Evolutionary conservation across 2,797 vertebrate species (phyloP).

Genomic region (Meda fulgida): DNA sequence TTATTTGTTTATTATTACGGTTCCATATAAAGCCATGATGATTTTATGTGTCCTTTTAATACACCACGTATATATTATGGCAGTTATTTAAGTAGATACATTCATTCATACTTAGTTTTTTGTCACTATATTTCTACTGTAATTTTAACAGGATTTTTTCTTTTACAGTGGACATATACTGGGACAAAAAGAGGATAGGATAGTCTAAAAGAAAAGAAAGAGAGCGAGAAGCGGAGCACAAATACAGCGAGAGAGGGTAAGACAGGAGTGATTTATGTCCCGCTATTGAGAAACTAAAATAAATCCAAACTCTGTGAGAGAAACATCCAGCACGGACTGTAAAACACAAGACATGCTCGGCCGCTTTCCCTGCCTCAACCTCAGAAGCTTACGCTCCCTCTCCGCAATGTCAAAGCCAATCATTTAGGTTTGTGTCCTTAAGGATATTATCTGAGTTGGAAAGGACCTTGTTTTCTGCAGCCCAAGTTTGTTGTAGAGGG

Average conservation of each 20-base stretch:
- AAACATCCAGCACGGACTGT: constrained; percentile 65
- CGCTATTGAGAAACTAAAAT: constrained; percentile 73
- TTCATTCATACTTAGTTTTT: not conserved
- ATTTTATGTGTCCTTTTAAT: not conserved
- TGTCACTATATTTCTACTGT: not conserved
- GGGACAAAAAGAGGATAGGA: constrained; percentile 48
- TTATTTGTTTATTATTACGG: not conserved
- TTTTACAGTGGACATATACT: not conserved
- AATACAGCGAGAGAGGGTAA: constrained; percentile 30
- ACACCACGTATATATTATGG: not conserved
- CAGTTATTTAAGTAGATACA: not conserved
- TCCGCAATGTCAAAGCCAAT: constrained; percentile 74
- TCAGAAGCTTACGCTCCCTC: constrained; percentile 72
- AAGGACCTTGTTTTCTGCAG: constrained; percentile 49
- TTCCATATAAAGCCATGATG: not conserved
- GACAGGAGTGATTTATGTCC: constrained; percentile 77
- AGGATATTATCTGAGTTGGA: constrained; percentile 64
- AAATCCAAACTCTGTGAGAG: constrained; percentile 71
- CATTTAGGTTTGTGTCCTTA: constrained; percentile 76
- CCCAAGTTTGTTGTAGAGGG: constrained; percentile 13
- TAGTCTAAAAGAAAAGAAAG: constrained; percentile 62
- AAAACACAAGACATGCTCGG: constrained; percentile 73
- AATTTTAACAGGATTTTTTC: not conserved
- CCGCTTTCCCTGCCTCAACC: constrained; percentile 66
- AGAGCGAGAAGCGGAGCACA: constrained; percentile 3